A percentile compares a stretch with the other conserved stretches of the same genome.
Evolutionary conservation across 2,113 vertebrate genomes (phyloP).

Genomic region (Probosciger aterrimus): DNA sequence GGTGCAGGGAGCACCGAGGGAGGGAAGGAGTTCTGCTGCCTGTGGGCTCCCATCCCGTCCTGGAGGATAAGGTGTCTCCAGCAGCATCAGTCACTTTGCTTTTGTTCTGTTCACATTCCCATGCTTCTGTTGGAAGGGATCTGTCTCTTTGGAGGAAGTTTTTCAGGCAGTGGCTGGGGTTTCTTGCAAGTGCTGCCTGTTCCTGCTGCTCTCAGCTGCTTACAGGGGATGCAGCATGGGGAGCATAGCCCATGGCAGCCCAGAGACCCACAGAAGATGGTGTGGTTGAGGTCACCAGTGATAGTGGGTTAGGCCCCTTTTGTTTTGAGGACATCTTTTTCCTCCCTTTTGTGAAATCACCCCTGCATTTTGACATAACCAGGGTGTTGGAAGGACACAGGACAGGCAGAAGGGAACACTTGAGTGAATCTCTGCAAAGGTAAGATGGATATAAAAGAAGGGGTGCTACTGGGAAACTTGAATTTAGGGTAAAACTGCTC

Average conservation of each 20-base stretch:
- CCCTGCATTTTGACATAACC: background rate
- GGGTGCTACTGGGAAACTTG: background rate
- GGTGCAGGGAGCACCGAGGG: background rate
- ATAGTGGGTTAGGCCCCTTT: background rate
- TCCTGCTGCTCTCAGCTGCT: background rate
- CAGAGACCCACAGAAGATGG: background rate
- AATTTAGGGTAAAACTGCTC: background rate
- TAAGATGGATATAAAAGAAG: background rate
- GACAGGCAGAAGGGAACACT: background rate
- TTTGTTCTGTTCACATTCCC: background rate
- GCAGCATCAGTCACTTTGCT: background rate
- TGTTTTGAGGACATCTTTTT: background rate
- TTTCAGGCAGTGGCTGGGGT: background rate
- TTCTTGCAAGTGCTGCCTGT: background rate
- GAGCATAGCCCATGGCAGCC: background rate
- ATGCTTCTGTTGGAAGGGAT: background rate
- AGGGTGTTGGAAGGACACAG: rapidly evolving
- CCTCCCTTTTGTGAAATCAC: background rate
- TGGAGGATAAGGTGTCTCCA: background rate
- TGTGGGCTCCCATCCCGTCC: background rate
- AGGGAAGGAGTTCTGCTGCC: background rate
- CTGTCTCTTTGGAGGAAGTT: background rate
- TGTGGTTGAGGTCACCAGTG: background rate
- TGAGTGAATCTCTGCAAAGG: background rate
- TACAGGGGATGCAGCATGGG: background rate